Evolutionary conservation across 2,888 invertebrate genomes (phyloP).

Genomic region (Andrena bicolor): DNA sequence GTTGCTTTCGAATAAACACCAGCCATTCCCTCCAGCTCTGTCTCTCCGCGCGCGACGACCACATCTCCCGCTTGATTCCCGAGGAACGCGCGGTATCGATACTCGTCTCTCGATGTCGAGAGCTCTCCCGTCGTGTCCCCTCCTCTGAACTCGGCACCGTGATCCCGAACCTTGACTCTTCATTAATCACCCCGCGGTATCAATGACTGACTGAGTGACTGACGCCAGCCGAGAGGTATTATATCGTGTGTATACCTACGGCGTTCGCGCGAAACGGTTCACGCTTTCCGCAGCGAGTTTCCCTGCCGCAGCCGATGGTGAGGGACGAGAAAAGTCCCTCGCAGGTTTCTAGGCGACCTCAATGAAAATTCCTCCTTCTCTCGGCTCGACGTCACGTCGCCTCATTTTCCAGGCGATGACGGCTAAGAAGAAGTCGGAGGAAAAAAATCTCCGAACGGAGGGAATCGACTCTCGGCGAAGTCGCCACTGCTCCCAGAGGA

Average conservation of each 20-base stretch:
- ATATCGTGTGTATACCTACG: slow-evolving; percentile 70
- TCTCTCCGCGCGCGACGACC: slow-evolving; percentile 41
- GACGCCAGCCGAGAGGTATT: slow-evolving; percentile 82
- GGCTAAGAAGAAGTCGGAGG: too few species aligned
- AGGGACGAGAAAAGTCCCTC: slow-evolving; percentile 49
- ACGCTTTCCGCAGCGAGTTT: slow-evolving; percentile 53
- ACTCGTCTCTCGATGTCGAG: slow-evolving; percentile 76
- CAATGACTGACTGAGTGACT: slow-evolving; percentile 84
- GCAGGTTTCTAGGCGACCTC: slow-evolving; percentile 2
- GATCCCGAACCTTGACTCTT: slow-evolving; percentile 84
- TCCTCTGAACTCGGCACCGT: slow-evolving; percentile 76
- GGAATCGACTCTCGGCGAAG: not conserved
- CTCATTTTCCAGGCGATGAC: too few species aligned
- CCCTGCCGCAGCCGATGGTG: slow-evolving; percentile 23
- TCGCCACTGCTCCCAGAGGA: slow-evolving; percentile 3
- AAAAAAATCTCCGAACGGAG: too few species aligned
- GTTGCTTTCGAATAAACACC: slow-evolving; percentile 25
- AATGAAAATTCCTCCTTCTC: slow-evolving; percentile 3
- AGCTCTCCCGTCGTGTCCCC: slow-evolving; percentile 67
- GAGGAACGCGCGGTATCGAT: slow-evolving; percentile 78
- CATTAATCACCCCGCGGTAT: slow-evolving; percentile 84
- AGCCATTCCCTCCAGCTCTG: slow-evolving; percentile 16
- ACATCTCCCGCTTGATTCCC: slow-evolving; percentile 62
- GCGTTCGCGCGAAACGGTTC: slow-evolving; percentile 71
- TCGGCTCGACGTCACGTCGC: not conserved